These are phyloP conservation scores for Conger conger DNA, from an alignment of 2,113 vertebrate species.

Conservation along the genomic window DNA sequence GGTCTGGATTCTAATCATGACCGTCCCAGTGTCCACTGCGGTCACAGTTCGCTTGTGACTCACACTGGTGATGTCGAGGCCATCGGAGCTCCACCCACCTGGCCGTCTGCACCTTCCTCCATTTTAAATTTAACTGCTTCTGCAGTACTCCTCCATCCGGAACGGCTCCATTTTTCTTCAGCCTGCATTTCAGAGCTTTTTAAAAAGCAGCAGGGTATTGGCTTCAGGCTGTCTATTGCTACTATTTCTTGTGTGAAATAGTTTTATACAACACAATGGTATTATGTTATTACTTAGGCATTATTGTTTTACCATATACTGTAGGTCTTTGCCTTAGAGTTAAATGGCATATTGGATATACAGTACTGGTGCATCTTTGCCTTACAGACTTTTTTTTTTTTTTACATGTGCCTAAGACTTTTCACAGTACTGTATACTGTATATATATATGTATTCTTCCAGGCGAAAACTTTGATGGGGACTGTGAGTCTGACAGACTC, in stretches of 20 bases:
- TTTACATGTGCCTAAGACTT: too few relatives aligned
- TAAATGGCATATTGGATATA: neutral
- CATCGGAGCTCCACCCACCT: too few relatives aligned
- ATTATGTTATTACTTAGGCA: too few relatives aligned
- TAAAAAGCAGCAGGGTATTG: neutral
- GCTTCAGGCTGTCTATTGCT: neutral
- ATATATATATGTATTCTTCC: too few relatives aligned
- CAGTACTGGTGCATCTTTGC: too few relatives aligned
- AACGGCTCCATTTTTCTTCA: neutral
- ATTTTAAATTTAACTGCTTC: neutral
- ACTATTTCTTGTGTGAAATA: neutral
- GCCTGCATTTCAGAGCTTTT: neutral
- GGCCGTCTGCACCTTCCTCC: neutral
- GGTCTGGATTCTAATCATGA: too few relatives aligned
- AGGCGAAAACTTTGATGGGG: neutral
- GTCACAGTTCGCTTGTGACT: neutral
- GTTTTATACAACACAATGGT: neutral
- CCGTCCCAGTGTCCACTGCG: too few relatives aligned
- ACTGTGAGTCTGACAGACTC: constrained; percentile 29
- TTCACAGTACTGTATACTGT: too few relatives aligned
- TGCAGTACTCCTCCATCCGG: neutral
- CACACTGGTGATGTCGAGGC: neutral
- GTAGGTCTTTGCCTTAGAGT: neutral
- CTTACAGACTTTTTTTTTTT: too few relatives aligned
- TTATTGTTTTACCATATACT: too few relatives aligned